phyloP scores from a whole-genome alignment of 2,113 vertebrate species.

The Pygathrix nemaeus region DNA sequence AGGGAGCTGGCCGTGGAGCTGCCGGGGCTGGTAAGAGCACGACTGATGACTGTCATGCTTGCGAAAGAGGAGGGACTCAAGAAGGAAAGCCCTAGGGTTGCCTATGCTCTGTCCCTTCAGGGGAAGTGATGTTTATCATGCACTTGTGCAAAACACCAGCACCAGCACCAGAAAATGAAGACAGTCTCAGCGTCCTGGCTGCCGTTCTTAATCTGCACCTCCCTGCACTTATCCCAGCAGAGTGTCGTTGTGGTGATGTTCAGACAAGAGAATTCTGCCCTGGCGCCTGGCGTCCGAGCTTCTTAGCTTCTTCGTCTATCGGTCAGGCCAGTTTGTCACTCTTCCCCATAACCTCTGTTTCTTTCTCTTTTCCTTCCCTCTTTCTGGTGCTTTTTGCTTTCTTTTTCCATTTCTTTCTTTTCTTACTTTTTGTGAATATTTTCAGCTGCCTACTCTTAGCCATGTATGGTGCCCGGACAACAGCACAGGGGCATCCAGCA shows the following conservation, averaged over 20 bases:
- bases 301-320: not conserved
- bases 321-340: not conserved
- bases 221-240: not conserved
- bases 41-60: not conserved
- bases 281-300: not conserved
- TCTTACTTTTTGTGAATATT: not conserved
- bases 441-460: not conserved
- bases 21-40: no score
- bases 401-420: not conserved
- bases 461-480: not conserved
- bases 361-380: not conserved
- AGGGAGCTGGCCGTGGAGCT: accelerated
- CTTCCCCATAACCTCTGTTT: not conserved
- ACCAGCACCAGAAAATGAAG: not conserved
- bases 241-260: not conserved
- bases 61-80: not conserved
- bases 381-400: not conserved
- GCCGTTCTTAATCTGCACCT: not conserved
- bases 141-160: not conserved
- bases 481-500: not conserved
- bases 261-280: not conserved
- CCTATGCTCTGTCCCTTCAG: not conserved
- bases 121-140: not conserved
- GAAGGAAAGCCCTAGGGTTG: not conserved
- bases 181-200: no score